Evolutionary conservation across 2,797 vertebrate genomes (phyloP), one percentile per base, ranked within the genome.

Genomic region (Eulemur mongoz): DNA sequence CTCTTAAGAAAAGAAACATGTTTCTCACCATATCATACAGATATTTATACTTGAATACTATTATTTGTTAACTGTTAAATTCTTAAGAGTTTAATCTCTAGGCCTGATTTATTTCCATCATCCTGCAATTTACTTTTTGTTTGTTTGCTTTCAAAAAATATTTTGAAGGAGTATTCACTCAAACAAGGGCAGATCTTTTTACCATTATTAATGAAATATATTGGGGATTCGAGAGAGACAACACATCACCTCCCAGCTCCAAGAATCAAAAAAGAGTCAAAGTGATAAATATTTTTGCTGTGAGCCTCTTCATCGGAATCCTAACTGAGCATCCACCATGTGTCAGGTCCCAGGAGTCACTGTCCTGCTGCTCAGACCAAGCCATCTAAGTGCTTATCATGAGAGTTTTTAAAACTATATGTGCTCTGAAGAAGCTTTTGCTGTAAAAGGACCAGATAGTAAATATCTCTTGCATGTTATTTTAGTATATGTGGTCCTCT

Each of bases 1-100:
- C 76, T 43, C 13, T 32, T 70, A 61, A 76, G 20, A 35, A 84
- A 92, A 92, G 11, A 85, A 93, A 35, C 1, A 32, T 54, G 14
- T 32, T 61, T 86, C 75, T 23, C 15, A 22, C 0, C 14, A 70
- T 50, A 70, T 82, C 67, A 61, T 35, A 54, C 79, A 78, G 8
- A 70, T 82, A 69, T 12, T 69, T 81, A n/a, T 59, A 72, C 52
- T 78, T 59, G 30, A 72, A 69, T 82, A 43, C 17, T 43, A 23
- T 85, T 67, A 54, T 57, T 83, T 88, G 11, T 75, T 93, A 72
- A 82, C 9, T 89, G 30, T 89, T 91, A 79, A 88, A 50, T 85
- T 48, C 35, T 72, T 73, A 38, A 38, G 23, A 69, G 40, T 82
- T 13, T 6, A 90, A 22, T 40, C 72, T 89, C 65, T 80, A 94